phyloP scores from a whole-genome alignment of 35 echinoderm and acorn worm species.

The Eucidaris tribuloides region DNA sequence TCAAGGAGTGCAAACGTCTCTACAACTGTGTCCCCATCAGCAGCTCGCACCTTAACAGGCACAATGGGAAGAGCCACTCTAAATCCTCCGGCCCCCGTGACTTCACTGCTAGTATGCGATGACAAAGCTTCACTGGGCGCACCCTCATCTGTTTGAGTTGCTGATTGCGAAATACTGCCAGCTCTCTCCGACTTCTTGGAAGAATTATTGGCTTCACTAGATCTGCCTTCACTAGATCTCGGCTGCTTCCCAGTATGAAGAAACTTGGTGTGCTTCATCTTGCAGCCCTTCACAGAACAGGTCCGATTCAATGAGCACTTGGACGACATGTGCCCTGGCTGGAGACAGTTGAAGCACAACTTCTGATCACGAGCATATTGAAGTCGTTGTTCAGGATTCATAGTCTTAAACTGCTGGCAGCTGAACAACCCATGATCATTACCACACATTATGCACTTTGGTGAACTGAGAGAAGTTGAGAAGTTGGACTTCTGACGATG shows the following conservation, averaged over 20 bases:
- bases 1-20: constrained; percentile 33
- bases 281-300: constrained; percentile 30
- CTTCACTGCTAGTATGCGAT: neutral
- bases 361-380: neutral
- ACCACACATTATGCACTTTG: too few relatives aligned
- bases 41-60: constrained; percentile 24
- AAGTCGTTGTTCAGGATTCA: neutral
- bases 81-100: constrained; percentile 23
- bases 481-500: too few relatives aligned
- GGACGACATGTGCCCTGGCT: neutral
- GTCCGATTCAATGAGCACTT: constrained; percentile 27
- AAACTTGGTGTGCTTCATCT: constrained; percentile 52
- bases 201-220: neutral
- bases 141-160: neutral
- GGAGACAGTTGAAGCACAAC: constrained; percentile 54
- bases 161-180: neutral
- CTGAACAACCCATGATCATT: neutral
- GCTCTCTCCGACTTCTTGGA: neutral
- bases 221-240: neutral
- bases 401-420: neutral
- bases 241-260: neutral
- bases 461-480: neutral
- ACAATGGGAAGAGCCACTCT: constrained; percentile 61
- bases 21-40: neutral
- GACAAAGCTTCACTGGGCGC: neutral